Conservation (phyloP, 2,888 invertebrate species). For the Drosophila antonietae region DNA sequence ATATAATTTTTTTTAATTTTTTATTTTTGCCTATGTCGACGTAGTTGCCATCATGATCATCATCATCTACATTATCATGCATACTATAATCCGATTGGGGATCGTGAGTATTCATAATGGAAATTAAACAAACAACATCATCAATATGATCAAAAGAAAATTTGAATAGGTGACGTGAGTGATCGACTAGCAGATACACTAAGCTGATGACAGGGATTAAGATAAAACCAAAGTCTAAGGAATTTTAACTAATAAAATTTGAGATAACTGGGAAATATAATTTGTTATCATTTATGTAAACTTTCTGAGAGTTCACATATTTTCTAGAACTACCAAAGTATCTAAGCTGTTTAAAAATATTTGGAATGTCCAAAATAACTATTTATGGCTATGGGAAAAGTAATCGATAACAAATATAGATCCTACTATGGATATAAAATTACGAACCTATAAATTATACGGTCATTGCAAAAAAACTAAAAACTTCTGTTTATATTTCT, state of each 20-base stretch:
- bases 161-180: not conserved
- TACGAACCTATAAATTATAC: not conserved
- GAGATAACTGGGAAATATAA: not conserved
- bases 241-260: not conserved
- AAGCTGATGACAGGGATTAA: not conserved
- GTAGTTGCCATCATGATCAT: conserved; percentile 10
- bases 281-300: not conserved
- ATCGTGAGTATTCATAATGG: conserved; percentile 31
- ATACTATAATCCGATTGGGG: conserved; percentile 29
- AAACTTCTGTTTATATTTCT: not conserved
- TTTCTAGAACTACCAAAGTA: no score
- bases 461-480: not conserved
- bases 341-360: not conserved
- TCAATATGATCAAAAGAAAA: conserved; percentile 36
- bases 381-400: not conserved
- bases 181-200: not conserved
- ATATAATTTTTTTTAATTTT: not conserved
- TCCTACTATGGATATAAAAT: not conserved
- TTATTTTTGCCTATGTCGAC: conserved; percentile 10
- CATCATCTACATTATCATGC: conserved; percentile 13
- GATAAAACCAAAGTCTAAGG: not conserved
- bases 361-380: not conserved
- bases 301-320: not conserved
- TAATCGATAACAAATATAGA: not conserved
- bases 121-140: conserved; percentile 49